Conservation (phyloP, 2,888 invertebrate species). For the Serrognathus titanus region DNA sequence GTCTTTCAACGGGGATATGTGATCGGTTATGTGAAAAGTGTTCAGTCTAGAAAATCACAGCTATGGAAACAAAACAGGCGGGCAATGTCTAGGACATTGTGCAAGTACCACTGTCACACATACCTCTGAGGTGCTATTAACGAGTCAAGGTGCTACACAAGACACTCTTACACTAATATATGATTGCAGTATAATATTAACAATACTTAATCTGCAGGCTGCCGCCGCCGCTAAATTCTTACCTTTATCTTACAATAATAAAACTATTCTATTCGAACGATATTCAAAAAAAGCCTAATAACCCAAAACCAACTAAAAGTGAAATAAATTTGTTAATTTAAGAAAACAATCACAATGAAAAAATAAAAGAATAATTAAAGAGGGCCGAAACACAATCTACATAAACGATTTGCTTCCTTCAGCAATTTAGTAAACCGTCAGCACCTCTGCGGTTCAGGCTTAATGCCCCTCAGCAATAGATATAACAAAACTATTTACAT, state of each 20-base stretch:
- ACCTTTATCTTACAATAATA: conserved; percentile 29
- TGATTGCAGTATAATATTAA: conserved; percentile 16
- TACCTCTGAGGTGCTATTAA: conserved; percentile 35
- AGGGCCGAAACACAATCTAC: conserved; percentile 25
- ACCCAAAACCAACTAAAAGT: conserved; percentile 14
- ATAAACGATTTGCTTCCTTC: conserved; percentile 6
- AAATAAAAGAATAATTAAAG: conserved; percentile 32
- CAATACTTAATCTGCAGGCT: conserved; percentile 11
- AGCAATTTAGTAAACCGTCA: conserved; percentile 17
- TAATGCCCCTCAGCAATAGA: conserved; percentile 42
- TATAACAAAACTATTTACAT: conserved; percentile 41
- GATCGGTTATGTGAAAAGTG: conserved; percentile 23
- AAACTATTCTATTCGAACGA: conserved; percentile 23
- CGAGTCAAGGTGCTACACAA: conserved; percentile 37
- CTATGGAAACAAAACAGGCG: conserved; percentile 50
- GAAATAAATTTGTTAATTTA: conserved; percentile 20
- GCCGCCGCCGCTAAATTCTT: conserved; percentile 23
- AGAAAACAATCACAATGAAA: conserved; percentile 27
- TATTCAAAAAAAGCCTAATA: conserved; percentile 7
- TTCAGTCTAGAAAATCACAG: conserved; percentile 69
- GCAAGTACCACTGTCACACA: conserved; percentile 34
- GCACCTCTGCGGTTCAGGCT: conserved; percentile 41
- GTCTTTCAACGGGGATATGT: conserved; percentile 35
- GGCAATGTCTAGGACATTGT: conserved; percentile 37
- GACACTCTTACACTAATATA: conserved; percentile 30